These are phyloP conservation scores for Recurvirostra avosetta DNA, from an alignment of 2,113 vertebrate genomes.

Conservation along the genomic window DNA sequence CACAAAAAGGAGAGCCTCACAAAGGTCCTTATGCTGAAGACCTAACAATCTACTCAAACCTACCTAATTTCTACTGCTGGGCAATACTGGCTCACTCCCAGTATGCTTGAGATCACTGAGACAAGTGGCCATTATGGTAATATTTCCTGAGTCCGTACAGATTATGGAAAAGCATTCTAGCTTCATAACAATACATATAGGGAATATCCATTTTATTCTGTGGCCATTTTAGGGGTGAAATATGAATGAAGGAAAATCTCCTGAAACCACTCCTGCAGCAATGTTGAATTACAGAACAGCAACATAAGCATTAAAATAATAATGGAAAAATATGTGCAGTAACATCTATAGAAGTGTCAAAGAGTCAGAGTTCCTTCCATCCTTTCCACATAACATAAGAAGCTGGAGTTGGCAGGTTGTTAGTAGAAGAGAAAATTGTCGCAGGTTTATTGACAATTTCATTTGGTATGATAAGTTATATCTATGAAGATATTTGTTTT, in stretches of 20 bases:
- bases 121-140: too few species aligned
- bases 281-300: not conserved
- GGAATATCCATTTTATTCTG: not conserved
- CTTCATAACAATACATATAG: not conserved
- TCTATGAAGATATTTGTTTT: constrained; percentile 13
- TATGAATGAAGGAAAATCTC: not conserved
- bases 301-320: not conserved
- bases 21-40: not conserved
- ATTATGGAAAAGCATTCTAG: not conserved
- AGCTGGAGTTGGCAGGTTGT: not conserved
- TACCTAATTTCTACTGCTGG: not conserved
- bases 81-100: not conserved
- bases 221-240: not conserved
- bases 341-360: not conserved
- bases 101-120: not conserved
- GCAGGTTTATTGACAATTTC: not conserved
- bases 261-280: not conserved
- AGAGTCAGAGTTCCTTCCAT: not conserved
- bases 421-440: not conserved
- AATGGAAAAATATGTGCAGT: not conserved
- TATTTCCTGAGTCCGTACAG: not conserved
- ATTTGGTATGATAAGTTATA: not conserved
- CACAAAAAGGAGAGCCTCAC: not conserved
- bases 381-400: not conserved
- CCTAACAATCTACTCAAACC: not conserved